Conservation (phyloP, 2,113 vertebrate species). For the Oncorhynchus tshawytscha region DNA sequence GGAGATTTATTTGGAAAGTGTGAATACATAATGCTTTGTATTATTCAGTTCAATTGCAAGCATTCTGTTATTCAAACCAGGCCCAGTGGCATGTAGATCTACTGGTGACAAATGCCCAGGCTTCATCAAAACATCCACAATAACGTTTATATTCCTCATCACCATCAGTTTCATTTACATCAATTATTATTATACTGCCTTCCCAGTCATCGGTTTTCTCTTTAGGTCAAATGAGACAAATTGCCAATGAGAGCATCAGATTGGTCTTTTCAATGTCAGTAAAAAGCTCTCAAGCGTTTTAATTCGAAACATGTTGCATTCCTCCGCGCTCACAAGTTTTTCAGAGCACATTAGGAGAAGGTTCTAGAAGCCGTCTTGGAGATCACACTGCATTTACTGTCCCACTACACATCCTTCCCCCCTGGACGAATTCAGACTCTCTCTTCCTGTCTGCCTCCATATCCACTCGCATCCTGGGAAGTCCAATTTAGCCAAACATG, state of each 20-base stretch:
- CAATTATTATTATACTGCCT: conserved; percentile 10
- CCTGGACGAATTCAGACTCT: conserved; percentile 52
- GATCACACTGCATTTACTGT: conserved; percentile 69
- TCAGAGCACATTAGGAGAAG: conserved; percentile 63
- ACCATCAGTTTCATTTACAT: not conserved
- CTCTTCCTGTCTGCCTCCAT: conserved; percentile 58
- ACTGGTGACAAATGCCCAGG: not conserved
- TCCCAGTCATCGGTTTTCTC: conserved; percentile 1
- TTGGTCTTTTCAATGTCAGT: conserved; percentile 53
- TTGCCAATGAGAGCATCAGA: conserved; percentile 51
- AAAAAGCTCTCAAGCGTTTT: conserved; percentile 50
- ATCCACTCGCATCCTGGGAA: conserved; percentile 46
- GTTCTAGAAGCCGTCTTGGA: conserved; percentile 49
- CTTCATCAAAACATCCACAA: not conserved
- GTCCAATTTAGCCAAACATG: conserved; percentile 66
- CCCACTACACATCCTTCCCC: conserved; percentile 63
- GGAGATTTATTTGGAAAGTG: not conserved
- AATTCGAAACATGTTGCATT: conserved; percentile 59
- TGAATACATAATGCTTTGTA: not conserved
- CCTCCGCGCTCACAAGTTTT: conserved; percentile 64
- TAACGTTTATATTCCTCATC: conserved; percentile 6
- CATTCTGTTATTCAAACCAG: not conserved
- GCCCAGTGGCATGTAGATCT: not conserved
- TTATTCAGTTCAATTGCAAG: not conserved
- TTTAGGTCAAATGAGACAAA: conserved; percentile 40